Percentiles rank a stretch among this genome's conserved stretches.
Conservation (phyloP, 2,797 vertebrate species). For the Gallirallus australis region DNA sequence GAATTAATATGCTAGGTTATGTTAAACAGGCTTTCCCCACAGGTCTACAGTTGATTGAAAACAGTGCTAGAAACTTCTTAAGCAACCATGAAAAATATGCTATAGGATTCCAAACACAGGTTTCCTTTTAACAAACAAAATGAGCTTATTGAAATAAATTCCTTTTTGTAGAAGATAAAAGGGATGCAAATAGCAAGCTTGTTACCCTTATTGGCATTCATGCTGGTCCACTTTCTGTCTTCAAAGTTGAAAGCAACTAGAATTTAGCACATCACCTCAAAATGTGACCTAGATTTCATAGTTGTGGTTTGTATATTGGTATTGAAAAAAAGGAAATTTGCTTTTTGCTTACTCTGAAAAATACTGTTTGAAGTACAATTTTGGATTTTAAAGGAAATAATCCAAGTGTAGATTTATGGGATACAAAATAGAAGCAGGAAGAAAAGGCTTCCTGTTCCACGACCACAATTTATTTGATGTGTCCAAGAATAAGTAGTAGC, state of each 20-base stretch:
- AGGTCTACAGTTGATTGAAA: background rate
- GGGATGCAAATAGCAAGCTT: slow-evolving; percentile 56
- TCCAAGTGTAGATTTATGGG: background rate
- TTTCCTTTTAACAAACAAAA: slow-evolving; percentile 45
- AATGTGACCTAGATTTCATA: slow-evolving; percentile 32
- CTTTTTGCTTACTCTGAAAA: slow-evolving; percentile 12
- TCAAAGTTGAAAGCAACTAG: slow-evolving; percentile 37
- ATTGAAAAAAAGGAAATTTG: background rate
- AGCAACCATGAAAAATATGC: background rate
- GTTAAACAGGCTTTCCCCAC: background rate
- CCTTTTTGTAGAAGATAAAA: slow-evolving; percentile 47
- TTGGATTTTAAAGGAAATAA: slow-evolving; percentile 1
- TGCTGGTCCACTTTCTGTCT: slow-evolving; percentile 16
- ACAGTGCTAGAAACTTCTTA: background rate
- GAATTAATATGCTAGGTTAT: background rate
- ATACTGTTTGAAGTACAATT: background rate
- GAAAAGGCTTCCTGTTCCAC: background rate
- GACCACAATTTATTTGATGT: background rate
- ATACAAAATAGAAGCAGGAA: background rate
- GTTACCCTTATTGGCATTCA: slow-evolving; percentile 41
- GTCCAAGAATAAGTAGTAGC: background rate
- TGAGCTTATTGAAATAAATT: slow-evolving; percentile 25
- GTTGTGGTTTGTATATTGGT: background rate
- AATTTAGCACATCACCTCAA: slow-evolving; percentile 35
- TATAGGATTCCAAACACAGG: background rate